Evolutionary conservation across 2,888 invertebrate species (phyloP).

Genomic region (Agrochola circellaris): DNA sequence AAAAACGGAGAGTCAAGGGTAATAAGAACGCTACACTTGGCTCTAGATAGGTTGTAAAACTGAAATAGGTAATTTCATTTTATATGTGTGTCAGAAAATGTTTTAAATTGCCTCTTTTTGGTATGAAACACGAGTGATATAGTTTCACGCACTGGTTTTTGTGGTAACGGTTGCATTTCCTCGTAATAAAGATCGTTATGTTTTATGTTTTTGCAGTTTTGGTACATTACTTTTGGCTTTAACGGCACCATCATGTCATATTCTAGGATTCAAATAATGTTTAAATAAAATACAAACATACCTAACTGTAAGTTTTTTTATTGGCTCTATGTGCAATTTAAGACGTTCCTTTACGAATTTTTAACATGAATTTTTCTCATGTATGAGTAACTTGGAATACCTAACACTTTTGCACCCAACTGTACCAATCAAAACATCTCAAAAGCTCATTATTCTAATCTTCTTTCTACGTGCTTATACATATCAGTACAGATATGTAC

Average conservation of each 20-base stretch:
- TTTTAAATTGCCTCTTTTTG: slow-evolving; percentile 34
- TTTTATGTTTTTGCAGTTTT: slow-evolving; percentile 38
- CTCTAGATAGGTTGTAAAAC: slow-evolving; percentile 27
- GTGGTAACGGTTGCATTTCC: slow-evolving; percentile 31
- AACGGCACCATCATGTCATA: background rate
- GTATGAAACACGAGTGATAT: slow-evolving; percentile 34
- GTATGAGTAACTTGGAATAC: too few relatives aligned
- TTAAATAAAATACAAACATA: background rate
- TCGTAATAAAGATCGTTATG: slow-evolving; percentile 40
- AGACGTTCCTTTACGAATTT: too few relatives aligned
- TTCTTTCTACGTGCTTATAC: slow-evolving; percentile 28
- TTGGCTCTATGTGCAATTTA: background rate
- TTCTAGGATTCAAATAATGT: background rate
- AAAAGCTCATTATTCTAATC: slow-evolving; percentile 33
- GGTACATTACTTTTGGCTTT: background rate
- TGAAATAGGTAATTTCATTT: slow-evolving; percentile 27
- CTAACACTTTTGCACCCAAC: slow-evolving; percentile 16
- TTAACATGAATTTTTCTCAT: too few relatives aligned
- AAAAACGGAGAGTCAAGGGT: too few relatives aligned
- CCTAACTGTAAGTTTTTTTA: background rate
- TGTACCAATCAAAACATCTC: slow-evolving; percentile 25
- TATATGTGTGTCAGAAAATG: slow-evolving; percentile 21
- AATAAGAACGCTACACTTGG: slow-evolving; percentile 25
- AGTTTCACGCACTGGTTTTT: slow-evolving; percentile 39
- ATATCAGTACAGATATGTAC: slow-evolving; percentile 19